phyloP scores from a whole-genome alignment of 2,113 vertebrate genomes.

The Corapipo altera region DNA sequence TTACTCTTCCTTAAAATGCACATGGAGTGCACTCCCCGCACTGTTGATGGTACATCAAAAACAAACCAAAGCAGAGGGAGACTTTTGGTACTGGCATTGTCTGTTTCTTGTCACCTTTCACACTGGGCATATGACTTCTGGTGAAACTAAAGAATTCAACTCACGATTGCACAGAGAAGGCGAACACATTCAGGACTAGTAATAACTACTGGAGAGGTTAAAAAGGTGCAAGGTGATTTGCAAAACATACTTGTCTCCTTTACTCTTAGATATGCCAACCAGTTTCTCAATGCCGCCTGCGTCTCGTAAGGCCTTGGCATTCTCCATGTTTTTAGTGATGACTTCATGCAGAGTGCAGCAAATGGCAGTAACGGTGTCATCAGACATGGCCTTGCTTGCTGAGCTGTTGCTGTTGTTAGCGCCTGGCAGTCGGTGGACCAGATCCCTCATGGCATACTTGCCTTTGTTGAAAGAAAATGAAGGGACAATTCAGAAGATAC shows the following conservation, averaged over 20 bases:
- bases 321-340: conserved; percentile 99
- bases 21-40: background rate
- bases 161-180: background rate
- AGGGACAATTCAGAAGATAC: conserved; percentile 46
- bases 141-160: background rate
- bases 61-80: background rate
- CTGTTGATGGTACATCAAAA: background rate
- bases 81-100: background rate
- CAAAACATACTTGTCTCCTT: conserved; percentile 96
- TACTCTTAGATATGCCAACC: conserved; percentile 97
- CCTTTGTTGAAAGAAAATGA: conserved; percentile 75
- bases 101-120: background rate
- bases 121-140: background rate
- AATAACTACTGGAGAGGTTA: conserved; percentile 1
- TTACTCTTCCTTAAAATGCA: background rate
- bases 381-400: conserved; percentile 94
- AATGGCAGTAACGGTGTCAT: conserved; percentile 95
- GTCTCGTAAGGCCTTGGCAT: conserved; percentile 97
- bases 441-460: conserved; percentile 98
- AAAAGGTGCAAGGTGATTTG: background rate
- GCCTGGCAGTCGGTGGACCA: conserved; percentile 94
- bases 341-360: conserved; percentile 98
- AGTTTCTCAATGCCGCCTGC: conserved; percentile 97
- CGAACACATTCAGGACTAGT: background rate
- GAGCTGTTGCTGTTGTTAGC: conserved; percentile 84